These are phyloP conservation scores for Nineta flava DNA, from an alignment of 2,888 invertebrate genomes.

Conservation along the genomic window DNA sequence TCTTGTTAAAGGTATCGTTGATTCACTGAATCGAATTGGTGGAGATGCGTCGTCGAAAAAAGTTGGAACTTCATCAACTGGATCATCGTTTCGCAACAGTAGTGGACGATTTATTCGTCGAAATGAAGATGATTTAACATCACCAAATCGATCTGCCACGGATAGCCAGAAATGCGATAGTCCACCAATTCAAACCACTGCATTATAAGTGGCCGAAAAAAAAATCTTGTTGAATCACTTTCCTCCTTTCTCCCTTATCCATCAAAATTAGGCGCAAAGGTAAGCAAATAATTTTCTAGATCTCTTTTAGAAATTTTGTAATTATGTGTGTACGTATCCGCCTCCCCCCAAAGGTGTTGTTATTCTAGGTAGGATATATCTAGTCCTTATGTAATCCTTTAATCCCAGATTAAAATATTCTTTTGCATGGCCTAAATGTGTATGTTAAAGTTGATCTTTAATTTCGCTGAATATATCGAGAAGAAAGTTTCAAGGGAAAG, in stretches of 20 bases:
- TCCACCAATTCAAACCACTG: slow-evolving; percentile 3
- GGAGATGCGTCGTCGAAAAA: slow-evolving; percentile 25
- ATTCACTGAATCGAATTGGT: slow-evolving; percentile 25
- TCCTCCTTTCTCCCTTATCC: neutral
- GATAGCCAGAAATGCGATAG: neutral
- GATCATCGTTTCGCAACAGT: neutral
- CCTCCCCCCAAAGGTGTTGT: too few species aligned
- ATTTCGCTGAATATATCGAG: too few species aligned
- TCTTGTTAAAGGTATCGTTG: slow-evolving; percentile 25
- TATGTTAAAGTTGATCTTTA: too few species aligned
- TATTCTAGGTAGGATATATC: too few species aligned
- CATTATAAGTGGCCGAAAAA: slow-evolving; percentile 1
- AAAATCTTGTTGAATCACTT: neutral
- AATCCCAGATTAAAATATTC: too few species aligned
- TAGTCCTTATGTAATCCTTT: too few species aligned
- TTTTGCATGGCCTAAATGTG: too few species aligned
- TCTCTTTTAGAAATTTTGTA: too few species aligned
- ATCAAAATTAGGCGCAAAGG: too few species aligned
- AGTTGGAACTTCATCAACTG: slow-evolving; percentile 15
- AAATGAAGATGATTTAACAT: neutral
- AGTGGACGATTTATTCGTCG: neutral
- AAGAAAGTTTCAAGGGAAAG: too few species aligned
- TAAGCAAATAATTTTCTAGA: too few species aligned
- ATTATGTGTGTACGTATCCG: too few species aligned
- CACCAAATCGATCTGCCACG: neutral